A percentile compares a stretch with the other conserved stretches of the same genome.
Conservation (phyloP, 2,113 vertebrate genomes). For the Oryzias melastigma region DNA sequence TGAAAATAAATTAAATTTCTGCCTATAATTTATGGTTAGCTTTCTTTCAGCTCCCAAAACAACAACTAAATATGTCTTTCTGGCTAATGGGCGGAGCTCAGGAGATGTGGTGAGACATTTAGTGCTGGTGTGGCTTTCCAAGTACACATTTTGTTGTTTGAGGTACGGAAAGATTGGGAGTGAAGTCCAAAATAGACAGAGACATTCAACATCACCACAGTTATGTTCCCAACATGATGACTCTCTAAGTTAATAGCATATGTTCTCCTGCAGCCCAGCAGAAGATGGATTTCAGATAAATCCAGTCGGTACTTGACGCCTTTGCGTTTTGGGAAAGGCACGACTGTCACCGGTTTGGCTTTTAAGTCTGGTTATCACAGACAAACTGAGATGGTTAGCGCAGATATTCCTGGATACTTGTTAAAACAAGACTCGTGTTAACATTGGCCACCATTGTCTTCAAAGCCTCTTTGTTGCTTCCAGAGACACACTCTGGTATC, state of each 20-base stretch:
- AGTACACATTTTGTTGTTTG: constrained; percentile 53
- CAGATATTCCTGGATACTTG: constrained; percentile 37
- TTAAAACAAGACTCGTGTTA: constrained; percentile 63
- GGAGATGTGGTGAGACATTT: constrained; percentile 44
- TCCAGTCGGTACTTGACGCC: too few species aligned
- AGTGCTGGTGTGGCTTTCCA: constrained; percentile 24
- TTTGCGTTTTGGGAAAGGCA: not conserved
- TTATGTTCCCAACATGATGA: constrained; percentile 36
- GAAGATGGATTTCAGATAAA: constrained; percentile 25
- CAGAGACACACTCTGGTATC: constrained; percentile 36
- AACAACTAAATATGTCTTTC: constrained; percentile 29
- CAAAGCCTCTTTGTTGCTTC: constrained; percentile 50
- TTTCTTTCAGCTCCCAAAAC: constrained; percentile 17
- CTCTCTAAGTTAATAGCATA: constrained; percentile 33
- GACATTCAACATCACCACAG: constrained; percentile 60
- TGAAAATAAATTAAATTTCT: constrained; percentile 9
- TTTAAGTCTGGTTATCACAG: constrained; percentile 21
- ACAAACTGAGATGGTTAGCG: constrained; percentile 53
- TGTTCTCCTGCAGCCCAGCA: constrained; percentile 1
- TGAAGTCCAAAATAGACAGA: constrained; percentile 52
- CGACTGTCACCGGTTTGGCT: constrained; percentile 30
- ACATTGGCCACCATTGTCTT: constrained; percentile 44
- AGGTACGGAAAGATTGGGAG: constrained; percentile 58
- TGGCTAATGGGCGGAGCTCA: constrained; percentile 41
- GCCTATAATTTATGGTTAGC: not conserved